Evolutionary conservation across 2,113 vertebrate genomes (phyloP), one percentile per base, ranked within the genome.

Genomic region (Boleophthalmus pectinirostris): DNA sequence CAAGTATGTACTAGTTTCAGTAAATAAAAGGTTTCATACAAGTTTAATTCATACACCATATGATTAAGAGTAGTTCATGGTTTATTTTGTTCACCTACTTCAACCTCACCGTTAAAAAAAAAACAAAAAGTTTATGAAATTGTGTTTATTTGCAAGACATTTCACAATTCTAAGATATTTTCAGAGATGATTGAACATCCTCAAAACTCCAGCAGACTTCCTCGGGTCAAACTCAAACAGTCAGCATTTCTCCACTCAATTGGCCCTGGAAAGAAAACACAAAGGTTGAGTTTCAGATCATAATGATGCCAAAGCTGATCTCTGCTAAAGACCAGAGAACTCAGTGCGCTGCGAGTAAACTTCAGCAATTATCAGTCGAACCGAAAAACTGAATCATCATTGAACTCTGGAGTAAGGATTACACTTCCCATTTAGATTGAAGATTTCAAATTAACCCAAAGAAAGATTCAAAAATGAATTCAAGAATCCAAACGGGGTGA

Each of bases 281-380:
- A n/a, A 2, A 29, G 4, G 10, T 33, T 10, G 9, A 10, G 10
- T 66, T 63, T 4, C 9, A 54, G 35, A n/a, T n/a, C 3, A 64
- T 12, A 2, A 14, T 38, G 18, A 0, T 12, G 3, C 9, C 1
- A 0, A 43, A 6, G 16, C 11, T 1, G 1, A 69, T 0, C 23
- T 35, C 10, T 5, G 13, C 0, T 0, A 51, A 11, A 5, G 3
- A 78, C 78, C 74, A 82, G 83, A 57, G 14, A 82, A 79, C 87
- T 89, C 89, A 89, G 89, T 90, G 85, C 89, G 89, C 89, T 90
- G 89, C 87, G 89, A 86, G 87, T 75, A 78, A 1, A 79, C 89
- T 75, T 90, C 89, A 90, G 21, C 71, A 69, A 10, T 49, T 0
- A 85, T 90, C 89, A 90, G 89, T 74, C 0, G 85, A 90, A 88